These are phyloP conservation scores for Nasonia longicornis DNA, from an alignment of 1,140 invertebrate genomes.

Conservation along the genomic window DNA sequence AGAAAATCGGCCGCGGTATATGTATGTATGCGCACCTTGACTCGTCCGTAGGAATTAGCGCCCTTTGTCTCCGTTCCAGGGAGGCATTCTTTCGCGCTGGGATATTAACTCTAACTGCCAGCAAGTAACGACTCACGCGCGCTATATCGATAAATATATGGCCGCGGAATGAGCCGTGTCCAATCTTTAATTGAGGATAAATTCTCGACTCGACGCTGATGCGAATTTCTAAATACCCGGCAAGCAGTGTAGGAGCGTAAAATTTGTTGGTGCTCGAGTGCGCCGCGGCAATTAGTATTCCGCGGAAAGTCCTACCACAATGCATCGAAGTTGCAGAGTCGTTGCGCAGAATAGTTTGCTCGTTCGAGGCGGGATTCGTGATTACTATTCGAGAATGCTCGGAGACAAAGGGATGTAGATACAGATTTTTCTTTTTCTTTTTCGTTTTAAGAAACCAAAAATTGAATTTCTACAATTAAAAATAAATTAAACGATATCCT, in stretches of 20 bases:
- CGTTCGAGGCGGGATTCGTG: background rate
- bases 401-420: background rate
- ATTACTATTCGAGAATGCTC: background rate
- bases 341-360: background rate
- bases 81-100: slow-evolving; percentile 14
- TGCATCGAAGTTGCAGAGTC: background rate
- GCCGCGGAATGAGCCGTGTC: background rate
- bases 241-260: background rate
- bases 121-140: background rate
- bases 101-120: slow-evolving; percentile 38
- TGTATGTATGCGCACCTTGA: slow-evolving; percentile 20
- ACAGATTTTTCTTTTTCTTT: background rate
- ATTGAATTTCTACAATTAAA: background rate
- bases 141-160: slow-evolving; percentile 40
- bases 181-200: slow-evolving; percentile 44
- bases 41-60: slow-evolving; percentile 35
- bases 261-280: slow-evolving; percentile 9
- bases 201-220: slow-evolving; percentile 5
- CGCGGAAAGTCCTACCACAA: background rate
- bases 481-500: background rate
- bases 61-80: slow-evolving; percentile 42
- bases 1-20: slow-evolving; percentile 6
- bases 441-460: background rate
- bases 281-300: slow-evolving; percentile 30
- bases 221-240: slow-evolving; percentile 24